Conservation (phyloP, 2,888 invertebrate species). For the Ethmia dodecea region DNA sequence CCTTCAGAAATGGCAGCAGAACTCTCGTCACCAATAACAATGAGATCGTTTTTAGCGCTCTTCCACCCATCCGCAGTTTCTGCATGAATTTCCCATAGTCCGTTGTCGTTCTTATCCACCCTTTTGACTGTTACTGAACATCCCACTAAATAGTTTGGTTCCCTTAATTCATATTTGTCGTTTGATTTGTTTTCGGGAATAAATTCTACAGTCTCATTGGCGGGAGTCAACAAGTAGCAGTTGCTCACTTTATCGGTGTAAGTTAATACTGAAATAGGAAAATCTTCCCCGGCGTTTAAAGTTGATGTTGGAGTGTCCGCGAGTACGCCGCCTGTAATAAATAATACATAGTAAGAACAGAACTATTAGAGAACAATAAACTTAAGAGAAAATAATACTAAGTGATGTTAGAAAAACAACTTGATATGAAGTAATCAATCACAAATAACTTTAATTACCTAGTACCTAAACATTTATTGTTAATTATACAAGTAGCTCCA, state of each 20-base stretch:
- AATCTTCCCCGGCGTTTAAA: constrained; percentile 16
- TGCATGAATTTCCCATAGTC: constrained; percentile 25
- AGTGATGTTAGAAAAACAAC: too few species aligned
- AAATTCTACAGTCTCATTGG: constrained; percentile 20
- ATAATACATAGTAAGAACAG: too few species aligned
- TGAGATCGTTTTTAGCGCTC: constrained; percentile 5
- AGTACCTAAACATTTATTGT: too few species aligned
- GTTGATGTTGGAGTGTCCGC: neutral
- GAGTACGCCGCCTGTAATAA: neutral
- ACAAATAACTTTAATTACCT: too few species aligned
- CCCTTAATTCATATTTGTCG: constrained; percentile 18
- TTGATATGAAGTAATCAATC: too few species aligned
- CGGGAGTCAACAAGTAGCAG: constrained; percentile 25
- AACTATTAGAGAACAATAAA: too few species aligned
- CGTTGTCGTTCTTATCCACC: constrained; percentile 14
- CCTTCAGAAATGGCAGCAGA: too few species aligned
- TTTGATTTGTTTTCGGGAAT: constrained; percentile 22
- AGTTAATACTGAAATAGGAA: constrained; percentile 15
- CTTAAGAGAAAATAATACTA: too few species aligned
- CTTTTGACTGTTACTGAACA: neutral
- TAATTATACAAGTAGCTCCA: too few species aligned
- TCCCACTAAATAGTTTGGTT: neutral
- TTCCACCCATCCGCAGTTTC: constrained; percentile 2
- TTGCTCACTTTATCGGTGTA: constrained; percentile 6
- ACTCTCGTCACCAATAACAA: neutral